phyloP scores from a whole-genome alignment of 2,797 vertebrate genomes.

The Lepidocolaptes lacrymiger region DNA sequence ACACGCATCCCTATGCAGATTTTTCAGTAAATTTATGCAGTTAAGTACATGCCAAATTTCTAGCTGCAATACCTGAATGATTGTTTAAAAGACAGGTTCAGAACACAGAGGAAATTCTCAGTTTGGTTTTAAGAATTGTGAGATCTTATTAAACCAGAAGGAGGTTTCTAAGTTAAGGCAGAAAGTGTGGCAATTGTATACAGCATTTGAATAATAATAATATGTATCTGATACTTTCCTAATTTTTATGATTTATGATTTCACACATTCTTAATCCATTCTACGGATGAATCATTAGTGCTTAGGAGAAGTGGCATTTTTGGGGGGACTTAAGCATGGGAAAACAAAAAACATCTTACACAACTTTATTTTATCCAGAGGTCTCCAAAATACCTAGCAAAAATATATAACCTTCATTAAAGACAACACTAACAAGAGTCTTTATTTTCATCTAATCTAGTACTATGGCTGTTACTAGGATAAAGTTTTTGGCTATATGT shows the following conservation, averaged over 20 bases:
- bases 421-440: neutral
- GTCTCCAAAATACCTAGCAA: neutral
- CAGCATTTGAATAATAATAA: neutral
- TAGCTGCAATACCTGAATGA: neutral
- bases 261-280: neutral
- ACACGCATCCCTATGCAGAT: neutral
- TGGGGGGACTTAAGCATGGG: accelerated
- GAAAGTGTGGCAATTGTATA: neutral
- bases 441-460: neutral
- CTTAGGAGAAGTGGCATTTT: accelerated
- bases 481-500: neutral
- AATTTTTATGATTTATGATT: neutral
- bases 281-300: neutral
- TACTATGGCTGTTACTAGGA: neutral
- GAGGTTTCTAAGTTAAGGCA: neutral
- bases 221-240: accelerated
- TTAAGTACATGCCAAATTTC: neutral
- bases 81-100: neutral
- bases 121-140: neutral
- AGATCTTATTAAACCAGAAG: neutral
- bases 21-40: neutral
- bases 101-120: accelerated
- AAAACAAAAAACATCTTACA: neutral
- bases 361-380: neutral
- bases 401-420: neutral